Percentiles rank a stretch among this genome's conserved stretches.
Evolutionary conservation across 2,113 vertebrate species (phyloP).

Genomic region (Spermophilus dauricus): DNA sequence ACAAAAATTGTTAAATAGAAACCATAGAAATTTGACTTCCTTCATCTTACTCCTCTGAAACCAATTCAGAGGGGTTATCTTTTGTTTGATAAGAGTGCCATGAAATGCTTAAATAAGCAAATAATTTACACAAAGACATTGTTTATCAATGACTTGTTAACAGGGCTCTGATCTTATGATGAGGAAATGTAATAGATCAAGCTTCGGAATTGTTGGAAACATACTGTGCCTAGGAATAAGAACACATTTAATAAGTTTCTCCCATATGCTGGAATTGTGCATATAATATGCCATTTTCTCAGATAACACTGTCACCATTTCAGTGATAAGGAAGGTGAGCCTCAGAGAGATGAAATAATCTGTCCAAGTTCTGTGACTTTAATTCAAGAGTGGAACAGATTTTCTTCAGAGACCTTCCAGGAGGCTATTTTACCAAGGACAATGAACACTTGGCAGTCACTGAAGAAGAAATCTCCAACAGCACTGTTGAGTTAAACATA

Average conservation of each 20-base stretch:
- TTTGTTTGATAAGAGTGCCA: neutral
- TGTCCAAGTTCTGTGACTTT: neutral
- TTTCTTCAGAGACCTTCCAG: neutral
- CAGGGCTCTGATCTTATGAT: neutral
- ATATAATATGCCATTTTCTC: neutral
- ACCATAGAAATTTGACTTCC: neutral
- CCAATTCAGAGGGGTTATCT: neutral
- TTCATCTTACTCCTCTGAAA: neutral
- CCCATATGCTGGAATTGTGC: neutral
- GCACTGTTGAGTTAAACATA: neutral
- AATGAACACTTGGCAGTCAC: neutral
- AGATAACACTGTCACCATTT: neutral
- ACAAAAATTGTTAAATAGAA: neutral
- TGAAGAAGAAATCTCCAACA: neutral
- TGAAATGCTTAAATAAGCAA: neutral
- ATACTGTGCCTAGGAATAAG: neutral
- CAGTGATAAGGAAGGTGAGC: neutral
- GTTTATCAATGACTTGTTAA: neutral
- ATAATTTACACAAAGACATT: neutral
- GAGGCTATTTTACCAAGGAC: neutral
- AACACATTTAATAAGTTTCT: neutral
- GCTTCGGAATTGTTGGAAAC: neutral
- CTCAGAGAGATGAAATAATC: neutral
- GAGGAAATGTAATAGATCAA: neutral
- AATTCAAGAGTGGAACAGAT: neutral